A percentile compares a stretch with the other conserved stretches of the same genome.
Conservation (phyloP, 2,113 vertebrate species). For the Ophthalmolycus amberensis region DNA sequence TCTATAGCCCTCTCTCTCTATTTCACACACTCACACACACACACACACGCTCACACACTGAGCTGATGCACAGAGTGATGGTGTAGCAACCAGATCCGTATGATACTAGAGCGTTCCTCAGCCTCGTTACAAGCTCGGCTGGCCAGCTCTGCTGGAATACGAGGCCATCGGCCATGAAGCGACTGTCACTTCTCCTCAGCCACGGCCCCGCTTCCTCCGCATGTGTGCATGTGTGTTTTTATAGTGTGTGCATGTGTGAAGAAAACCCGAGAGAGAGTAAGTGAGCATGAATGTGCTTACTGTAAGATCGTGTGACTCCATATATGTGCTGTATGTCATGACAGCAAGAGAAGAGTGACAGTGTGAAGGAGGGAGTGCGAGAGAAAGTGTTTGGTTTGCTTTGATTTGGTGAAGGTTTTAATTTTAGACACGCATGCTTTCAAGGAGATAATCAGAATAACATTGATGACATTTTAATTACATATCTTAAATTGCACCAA, state of each 20-base stretch:
- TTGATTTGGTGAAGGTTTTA: background rate
- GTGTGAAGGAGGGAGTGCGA: constrained; percentile 13
- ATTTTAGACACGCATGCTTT: background rate
- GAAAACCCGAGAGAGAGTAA: background rate
- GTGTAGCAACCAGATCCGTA: constrained; percentile 61
- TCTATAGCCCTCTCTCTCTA: background rate
- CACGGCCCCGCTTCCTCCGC: constrained; percentile 33
- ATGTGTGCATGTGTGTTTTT: constrained; percentile 45
- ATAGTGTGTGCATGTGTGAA: constrained; percentile 20
- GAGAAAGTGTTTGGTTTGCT: background rate
- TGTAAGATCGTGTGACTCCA: constrained; percentile 27
- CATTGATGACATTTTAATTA: background rate
- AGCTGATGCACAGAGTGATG: constrained; percentile 54
- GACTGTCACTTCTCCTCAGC: constrained; percentile 76
- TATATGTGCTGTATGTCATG: constrained; percentile 35
- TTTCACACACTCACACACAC: background rate
- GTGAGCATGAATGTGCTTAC: constrained; percentile 7
- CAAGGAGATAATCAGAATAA: background rate
- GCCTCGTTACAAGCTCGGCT: constrained; percentile 66
- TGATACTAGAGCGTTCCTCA: constrained; percentile 66
- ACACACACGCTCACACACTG: constrained; percentile 8
- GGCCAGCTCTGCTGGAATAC: constrained; percentile 53
- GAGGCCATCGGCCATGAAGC: constrained; percentile 66
- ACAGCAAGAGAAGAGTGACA: constrained; percentile 1
- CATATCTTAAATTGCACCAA: background rate